Evolutionary conservation across 2,888 invertebrate genomes (phyloP).

Genomic region (Ectropis crepuscularia): DNA sequence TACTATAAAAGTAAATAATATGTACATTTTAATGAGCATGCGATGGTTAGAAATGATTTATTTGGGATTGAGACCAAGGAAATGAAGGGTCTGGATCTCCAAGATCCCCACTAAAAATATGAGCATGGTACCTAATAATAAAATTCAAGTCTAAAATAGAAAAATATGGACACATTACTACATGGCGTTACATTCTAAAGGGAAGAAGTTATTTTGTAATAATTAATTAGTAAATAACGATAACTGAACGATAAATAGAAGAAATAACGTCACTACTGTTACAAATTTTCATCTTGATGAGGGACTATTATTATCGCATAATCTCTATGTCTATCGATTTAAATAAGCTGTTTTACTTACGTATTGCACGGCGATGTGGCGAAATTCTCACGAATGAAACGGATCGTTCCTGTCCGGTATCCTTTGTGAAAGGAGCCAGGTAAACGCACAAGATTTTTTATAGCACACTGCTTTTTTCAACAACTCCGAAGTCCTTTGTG

Average conservation of each 20-base stretch:
- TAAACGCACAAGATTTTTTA: conserved; percentile 48
- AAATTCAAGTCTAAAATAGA: too few species aligned
- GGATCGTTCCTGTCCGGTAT: conserved; percentile 47
- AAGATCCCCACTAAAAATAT: too few species aligned
- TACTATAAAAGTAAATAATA: too few species aligned
- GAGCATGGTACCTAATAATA: too few species aligned
- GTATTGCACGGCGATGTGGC: conserved; percentile 46
- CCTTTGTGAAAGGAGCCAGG: conserved; percentile 74
- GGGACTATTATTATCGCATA: background rate
- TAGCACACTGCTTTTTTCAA: conserved; percentile 41
- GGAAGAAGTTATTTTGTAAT: too few species aligned
- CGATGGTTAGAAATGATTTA: too few species aligned
- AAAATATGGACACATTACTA: too few species aligned
- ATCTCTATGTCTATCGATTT: background rate
- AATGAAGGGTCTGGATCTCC: too few species aligned
- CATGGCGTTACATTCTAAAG: too few species aligned
- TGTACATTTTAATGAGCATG: too few species aligned
- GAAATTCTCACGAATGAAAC: conserved; percentile 57
- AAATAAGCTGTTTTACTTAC: conserved; percentile 54
- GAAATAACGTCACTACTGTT: background rate
- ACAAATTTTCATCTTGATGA: background rate
- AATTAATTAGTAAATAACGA: background rate
- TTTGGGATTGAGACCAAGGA: too few species aligned
- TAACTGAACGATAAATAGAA: background rate
- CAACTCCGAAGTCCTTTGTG: conserved; percentile 38